phyloP scores from a whole-genome alignment of 2,113 vertebrate genomes.

The Apistogramma diplotaenia region DNA sequence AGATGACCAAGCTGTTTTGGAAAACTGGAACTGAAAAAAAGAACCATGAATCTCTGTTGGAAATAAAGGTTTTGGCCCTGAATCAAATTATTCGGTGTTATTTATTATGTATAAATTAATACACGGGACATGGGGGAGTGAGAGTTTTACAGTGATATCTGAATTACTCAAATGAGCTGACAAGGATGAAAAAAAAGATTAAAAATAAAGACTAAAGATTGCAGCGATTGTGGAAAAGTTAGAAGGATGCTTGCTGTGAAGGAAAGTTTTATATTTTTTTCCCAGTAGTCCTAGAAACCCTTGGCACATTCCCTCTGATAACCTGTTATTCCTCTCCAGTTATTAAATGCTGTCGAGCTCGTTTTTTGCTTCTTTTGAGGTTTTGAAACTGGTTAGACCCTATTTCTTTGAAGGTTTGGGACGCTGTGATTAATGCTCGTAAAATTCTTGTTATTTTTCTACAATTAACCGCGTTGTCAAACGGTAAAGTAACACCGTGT shows the following conservation, averaged over 20 bases:
- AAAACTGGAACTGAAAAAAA: conserved; percentile 48
- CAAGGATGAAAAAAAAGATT: background rate
- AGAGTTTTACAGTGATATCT: background rate
- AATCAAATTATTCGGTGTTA: conserved; percentile 9
- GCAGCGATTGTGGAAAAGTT: background rate
- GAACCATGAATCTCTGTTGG: conserved; percentile 52
- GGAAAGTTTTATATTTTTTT: background rate
- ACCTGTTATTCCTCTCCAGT: background rate
- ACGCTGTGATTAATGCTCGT: background rate
- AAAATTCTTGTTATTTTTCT: background rate
- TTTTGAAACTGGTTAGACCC: background rate
- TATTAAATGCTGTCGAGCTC: background rate
- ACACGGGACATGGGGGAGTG: background rate
- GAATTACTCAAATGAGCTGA: background rate
- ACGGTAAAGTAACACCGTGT: background rate
- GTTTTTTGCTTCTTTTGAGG: background rate
- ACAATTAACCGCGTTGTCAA: background rate
- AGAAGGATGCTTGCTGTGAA: background rate
- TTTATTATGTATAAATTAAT: background rate
- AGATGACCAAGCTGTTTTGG: conserved; percentile 34
- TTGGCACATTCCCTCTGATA: background rate
- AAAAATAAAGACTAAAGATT: background rate
- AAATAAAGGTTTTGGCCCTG: conserved; percentile 73
- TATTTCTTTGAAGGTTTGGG: background rate
- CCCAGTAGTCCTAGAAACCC: background rate